Percentiles rank a stretch among this genome's conserved stretches.
Conservation (phyloP, 2,888 invertebrate species). For the Heliconius aoede region DNA sequence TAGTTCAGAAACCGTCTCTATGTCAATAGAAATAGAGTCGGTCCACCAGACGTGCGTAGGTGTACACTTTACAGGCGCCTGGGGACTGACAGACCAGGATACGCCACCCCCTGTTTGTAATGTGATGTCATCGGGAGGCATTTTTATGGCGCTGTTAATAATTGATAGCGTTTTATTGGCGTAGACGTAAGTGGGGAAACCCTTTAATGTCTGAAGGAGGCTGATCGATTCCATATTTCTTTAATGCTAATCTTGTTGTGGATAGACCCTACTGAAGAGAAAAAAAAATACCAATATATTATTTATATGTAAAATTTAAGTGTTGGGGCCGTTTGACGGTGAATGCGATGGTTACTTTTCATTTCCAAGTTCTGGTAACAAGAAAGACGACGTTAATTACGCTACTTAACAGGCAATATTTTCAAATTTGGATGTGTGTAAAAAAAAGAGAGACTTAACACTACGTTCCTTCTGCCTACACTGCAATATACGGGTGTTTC, state of each 20-base stretch:
- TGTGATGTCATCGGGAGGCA: constrained; percentile 45
- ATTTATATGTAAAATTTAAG: background rate
- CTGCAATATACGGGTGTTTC: too few relatives aligned
- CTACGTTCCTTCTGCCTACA: too few relatives aligned
- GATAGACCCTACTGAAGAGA: background rate
- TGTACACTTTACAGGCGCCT: constrained; percentile 36
- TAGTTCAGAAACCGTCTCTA: constrained; percentile 14
- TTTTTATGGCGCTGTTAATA: constrained; percentile 44
- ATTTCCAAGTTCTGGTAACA: too few relatives aligned
- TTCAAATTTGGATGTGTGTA: too few relatives aligned
- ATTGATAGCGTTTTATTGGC: constrained; percentile 41
- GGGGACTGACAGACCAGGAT: constrained; percentile 42
- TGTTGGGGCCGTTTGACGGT: too few relatives aligned
- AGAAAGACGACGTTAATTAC: too few relatives aligned
- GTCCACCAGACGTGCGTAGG: constrained; percentile 23
- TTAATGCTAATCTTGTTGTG: background rate
- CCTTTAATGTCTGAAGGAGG: constrained; percentile 26
- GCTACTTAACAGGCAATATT: too few relatives aligned
- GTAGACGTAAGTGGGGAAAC: constrained; percentile 33
- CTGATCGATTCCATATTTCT: constrained; percentile 26
- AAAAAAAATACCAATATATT: background rate
- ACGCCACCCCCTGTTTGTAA: constrained; percentile 36
- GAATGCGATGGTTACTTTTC: too few relatives aligned
- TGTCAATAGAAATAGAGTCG: background rate
- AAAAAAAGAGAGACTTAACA: too few relatives aligned